These are phyloP conservation scores for Timandra comae DNA, from an alignment of 2,888 invertebrate species.

Conservation along the genomic window DNA sequence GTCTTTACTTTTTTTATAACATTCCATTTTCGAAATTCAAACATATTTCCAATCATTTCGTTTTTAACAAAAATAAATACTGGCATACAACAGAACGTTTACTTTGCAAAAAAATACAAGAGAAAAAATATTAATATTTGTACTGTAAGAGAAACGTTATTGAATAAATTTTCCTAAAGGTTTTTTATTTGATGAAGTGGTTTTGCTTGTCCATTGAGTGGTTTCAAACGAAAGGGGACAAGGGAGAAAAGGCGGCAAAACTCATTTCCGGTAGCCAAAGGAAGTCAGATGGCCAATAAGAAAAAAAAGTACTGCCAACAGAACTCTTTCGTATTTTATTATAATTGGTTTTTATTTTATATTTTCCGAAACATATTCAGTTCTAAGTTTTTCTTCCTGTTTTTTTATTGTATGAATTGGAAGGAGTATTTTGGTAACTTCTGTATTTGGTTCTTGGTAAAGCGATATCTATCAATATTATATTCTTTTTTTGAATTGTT, in stretches of 20 bases:
- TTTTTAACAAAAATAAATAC: no score
- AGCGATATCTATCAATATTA: no score
- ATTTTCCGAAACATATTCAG: constrained; percentile 21
- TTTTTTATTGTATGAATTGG: not conserved
- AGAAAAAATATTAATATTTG: not conserved
- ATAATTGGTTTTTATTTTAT: constrained; percentile 45
- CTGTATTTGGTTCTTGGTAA: no score
- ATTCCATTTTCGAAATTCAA: no score
- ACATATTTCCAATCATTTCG: no score
- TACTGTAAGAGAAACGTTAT: constrained; percentile 5
- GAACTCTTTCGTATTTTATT: constrained; percentile 47
- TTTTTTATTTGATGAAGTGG: constrained; percentile 39
- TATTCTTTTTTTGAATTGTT: no score
- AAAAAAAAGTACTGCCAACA: constrained; percentile 59
- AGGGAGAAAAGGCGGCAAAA: constrained; percentile 39
- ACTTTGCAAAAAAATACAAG: not conserved
- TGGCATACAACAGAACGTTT: no score
- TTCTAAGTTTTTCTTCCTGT: not conserved
- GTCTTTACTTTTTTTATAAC: no score
- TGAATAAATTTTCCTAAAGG: constrained; percentile 15
- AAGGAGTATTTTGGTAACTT: no score
- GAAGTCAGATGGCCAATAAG: constrained; percentile 64
- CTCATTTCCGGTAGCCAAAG: constrained; percentile 69
- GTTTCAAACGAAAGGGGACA: constrained; percentile 21
- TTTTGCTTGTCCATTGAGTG: constrained; percentile 43